phyloP scores from a whole-genome alignment of 2,888 invertebrate species.

The Sphaerophoria taeniata region DNA sequence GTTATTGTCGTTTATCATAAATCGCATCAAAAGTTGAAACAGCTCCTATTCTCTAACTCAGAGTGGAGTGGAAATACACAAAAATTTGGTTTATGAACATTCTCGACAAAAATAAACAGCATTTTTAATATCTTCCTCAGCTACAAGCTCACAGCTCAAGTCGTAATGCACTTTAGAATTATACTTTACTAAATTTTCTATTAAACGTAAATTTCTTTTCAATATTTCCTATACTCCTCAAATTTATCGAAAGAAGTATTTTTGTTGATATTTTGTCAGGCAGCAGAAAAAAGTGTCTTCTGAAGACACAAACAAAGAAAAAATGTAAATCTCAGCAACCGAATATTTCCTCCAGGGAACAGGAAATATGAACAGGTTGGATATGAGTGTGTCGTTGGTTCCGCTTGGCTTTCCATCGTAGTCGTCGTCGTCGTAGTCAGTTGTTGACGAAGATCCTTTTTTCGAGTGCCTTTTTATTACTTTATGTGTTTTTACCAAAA shows the following conservation, averaged over 20 bases:
- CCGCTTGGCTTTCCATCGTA: slow-evolving; percentile 11
- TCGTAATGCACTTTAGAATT: slow-evolving; percentile 15
- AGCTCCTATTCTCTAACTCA: no score
- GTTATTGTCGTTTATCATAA: neutral
- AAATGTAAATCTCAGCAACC: slow-evolving; percentile 40
- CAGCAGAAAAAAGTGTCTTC: neutral
- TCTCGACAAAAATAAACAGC: no score
- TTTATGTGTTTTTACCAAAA: neutral
- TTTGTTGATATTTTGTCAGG: neutral
- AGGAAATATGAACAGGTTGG: slow-evolving; percentile 40
- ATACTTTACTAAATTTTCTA: slow-evolving; percentile 6
- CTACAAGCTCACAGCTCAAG: neutral
- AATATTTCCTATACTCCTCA: neutral
- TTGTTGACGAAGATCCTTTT: slow-evolving; percentile 11
- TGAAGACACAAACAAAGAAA: neutral
- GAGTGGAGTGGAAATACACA: neutral
- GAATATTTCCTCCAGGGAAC: slow-evolving; percentile 34
- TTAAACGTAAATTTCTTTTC: slow-evolving; percentile 20
- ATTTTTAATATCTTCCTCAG: no score
- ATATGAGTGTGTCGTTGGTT: slow-evolving; percentile 38
- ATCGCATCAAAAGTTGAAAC: no score
- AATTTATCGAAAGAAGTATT: neutral
- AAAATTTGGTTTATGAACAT: no score
- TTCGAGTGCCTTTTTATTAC: slow-evolving; percentile 23
- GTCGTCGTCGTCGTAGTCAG: neutral